phyloP scores from a whole-genome alignment of 2,797 vertebrate species.

The Numenius phaeopus region DNA sequence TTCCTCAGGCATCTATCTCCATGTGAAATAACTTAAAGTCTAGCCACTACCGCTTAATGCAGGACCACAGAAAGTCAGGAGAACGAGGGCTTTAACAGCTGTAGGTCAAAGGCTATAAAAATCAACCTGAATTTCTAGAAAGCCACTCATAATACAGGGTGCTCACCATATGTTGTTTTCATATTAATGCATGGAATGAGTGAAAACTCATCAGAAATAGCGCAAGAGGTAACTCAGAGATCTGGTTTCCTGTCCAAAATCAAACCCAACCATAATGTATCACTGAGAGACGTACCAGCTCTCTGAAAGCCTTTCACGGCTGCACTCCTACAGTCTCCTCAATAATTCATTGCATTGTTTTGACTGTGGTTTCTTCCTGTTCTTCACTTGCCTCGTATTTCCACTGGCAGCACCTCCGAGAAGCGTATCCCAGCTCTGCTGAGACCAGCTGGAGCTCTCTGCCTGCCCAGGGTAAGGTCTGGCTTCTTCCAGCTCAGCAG shows the following conservation, averaged over 20 bases:
- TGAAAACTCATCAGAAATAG: background rate
- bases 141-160: fast-evolving
- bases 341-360: background rate
- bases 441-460: background rate
- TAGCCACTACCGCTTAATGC: background rate
- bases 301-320: background rate
- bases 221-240: background rate
- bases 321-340: background rate
- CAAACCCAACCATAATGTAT: fast-evolving
- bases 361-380: background rate
- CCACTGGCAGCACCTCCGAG: background rate
- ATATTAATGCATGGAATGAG: fast-evolving
- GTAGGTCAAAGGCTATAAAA: background rate
- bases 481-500: background rate
- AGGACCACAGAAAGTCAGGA: background rate
- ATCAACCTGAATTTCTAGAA: fast-evolving
- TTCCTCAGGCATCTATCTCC: background rate
- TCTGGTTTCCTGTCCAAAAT: background rate
- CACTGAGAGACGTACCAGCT: background rate
- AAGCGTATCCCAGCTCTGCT: background rate
- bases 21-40: background rate
- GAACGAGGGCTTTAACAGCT: background rate
- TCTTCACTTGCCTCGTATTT: fast-evolving
- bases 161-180: fast-evolving
- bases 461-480: background rate